Conservation (phyloP, 2,797 vertebrate genomes). For the Myotis vivesi region DNA sequence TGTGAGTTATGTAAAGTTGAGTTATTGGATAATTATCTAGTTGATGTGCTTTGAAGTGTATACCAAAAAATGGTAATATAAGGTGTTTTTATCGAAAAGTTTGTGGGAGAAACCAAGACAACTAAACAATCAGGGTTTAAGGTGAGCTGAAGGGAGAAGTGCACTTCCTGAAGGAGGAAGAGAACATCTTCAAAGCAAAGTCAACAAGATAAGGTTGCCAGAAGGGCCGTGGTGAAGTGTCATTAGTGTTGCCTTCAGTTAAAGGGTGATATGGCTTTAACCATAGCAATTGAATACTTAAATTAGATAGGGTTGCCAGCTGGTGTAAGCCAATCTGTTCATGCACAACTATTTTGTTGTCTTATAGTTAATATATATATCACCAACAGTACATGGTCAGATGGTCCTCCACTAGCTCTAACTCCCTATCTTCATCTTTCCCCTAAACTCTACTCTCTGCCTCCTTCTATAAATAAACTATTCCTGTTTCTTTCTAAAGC, state of each 20-base stretch:
- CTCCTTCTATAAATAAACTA: background rate
- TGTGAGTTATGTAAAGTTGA: slow-evolving; percentile 7
- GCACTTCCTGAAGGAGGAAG: background rate
- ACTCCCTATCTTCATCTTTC: background rate
- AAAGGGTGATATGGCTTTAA: background rate
- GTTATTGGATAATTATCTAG: slow-evolving; percentile 35
- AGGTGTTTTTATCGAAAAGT: background rate
- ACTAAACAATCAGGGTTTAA: background rate
- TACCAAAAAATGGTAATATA: background rate
- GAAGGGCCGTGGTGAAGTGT: background rate
- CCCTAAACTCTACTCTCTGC: background rate
- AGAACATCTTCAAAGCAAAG: background rate
- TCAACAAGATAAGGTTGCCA: background rate
- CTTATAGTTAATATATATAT: background rate
- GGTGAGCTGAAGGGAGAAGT: background rate
- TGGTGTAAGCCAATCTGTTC: background rate
- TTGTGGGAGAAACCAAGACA: background rate
- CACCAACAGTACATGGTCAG: background rate
- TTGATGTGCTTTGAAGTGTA: background rate
- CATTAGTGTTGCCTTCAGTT: background rate
- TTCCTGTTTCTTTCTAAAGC: background rate
- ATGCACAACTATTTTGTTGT: background rate
- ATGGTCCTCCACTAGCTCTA: background rate
- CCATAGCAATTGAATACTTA: background rate
- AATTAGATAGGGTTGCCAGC: background rate